Evolutionary conservation across 2,888 invertebrate species (phyloP).

Genomic region (Morpho deidamia): DNA sequence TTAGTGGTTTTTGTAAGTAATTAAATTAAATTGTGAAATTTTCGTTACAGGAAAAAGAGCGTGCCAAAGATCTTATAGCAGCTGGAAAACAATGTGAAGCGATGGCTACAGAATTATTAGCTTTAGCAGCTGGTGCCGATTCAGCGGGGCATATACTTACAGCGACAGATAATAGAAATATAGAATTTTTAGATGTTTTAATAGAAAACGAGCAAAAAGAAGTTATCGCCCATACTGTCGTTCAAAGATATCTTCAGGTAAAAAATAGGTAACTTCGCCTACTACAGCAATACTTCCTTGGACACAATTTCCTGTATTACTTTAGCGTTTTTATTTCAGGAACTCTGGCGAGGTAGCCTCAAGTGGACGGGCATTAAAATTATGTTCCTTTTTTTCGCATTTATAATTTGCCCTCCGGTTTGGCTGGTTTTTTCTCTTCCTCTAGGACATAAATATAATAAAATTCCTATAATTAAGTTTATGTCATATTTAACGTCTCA

Average conservation of each 20-base stretch:
- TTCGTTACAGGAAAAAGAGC: constrained; percentile 91
- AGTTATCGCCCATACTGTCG: constrained; percentile 97
- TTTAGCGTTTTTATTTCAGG: constrained; percentile 76
- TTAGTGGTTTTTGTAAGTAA: not conserved
- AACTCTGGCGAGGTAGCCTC: constrained; percentile 98
- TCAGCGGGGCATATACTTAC: constrained; percentile 96
- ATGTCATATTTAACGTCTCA: constrained; percentile 99
- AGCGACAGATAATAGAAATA: constrained; percentile 95
- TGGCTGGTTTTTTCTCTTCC: constrained; percentile 98
- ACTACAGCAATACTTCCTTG: constrained; percentile 26
- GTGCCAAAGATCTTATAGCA: constrained; percentile 96
- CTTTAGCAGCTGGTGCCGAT: constrained; percentile 95
- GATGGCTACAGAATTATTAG: constrained; percentile 97
- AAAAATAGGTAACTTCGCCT: constrained; percentile 78
- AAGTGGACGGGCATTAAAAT: constrained; percentile 98
- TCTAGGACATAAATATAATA: constrained; percentile 95
- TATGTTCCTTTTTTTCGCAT: constrained; percentile 93
- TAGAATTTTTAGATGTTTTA: constrained; percentile 96
- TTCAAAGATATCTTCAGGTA: constrained; percentile 96
- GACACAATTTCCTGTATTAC: constrained; percentile 10
- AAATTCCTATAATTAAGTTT: constrained; percentile 99
- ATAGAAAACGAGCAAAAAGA: constrained; percentile 99
- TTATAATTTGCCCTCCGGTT: constrained; percentile 96
- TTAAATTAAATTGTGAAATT: not conserved
- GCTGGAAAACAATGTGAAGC: constrained; percentile 98